Evolutionary conservation across 1,140 invertebrate genomes (phyloP).

Genomic region (Ips nitidus): DNA sequence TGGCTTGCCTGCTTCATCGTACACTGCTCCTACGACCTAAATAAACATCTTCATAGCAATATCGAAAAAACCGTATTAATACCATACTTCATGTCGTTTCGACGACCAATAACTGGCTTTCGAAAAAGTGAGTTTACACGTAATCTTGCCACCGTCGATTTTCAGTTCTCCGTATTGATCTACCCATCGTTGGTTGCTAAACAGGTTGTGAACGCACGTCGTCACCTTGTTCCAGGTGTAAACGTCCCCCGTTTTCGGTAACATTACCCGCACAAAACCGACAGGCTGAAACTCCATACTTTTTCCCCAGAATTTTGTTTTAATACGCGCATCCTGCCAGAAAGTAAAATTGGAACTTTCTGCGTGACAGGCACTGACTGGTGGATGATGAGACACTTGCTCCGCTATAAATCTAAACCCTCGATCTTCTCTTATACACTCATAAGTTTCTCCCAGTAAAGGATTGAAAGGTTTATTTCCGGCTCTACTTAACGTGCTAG

Average conservation of each 20-base stretch:
- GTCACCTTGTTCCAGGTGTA: slow-evolving; percentile 88
- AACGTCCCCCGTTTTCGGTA: slow-evolving; percentile 62
- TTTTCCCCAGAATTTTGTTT: slow-evolving; percentile 90
- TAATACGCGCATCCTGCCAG: slow-evolving; percentile 80
- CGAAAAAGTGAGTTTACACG: slow-evolving; percentile 79
- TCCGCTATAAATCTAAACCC: slow-evolving; percentile 70
- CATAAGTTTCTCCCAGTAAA: slow-evolving; percentile 82
- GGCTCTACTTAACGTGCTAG: slow-evolving; percentile 73
- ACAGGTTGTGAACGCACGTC: slow-evolving; percentile 84
- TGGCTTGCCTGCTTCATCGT: slow-evolving; percentile 60
- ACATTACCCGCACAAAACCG: slow-evolving; percentile 60
- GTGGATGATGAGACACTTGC: slow-evolving; percentile 81
- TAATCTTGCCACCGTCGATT: slow-evolving; percentile 66
- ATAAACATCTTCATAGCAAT: slow-evolving; percentile 7
- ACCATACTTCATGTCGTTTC: slow-evolving; percentile 66
- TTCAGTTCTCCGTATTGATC: slow-evolving; percentile 84
- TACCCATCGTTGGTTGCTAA: slow-evolving; percentile 80
- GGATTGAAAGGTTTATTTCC: slow-evolving; percentile 90
- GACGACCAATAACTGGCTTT: slow-evolving; percentile 83
- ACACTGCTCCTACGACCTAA: slow-evolving; percentile 67
- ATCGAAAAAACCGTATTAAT: slow-evolving; percentile 5
- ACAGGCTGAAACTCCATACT: slow-evolving; percentile 87
- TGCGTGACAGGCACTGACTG: slow-evolving; percentile 79
- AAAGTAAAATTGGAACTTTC: slow-evolving; percentile 77
- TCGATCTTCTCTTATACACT: slow-evolving; percentile 75